A percentile compares a stretch with the other conserved stretches of the same genome.
phyloP scores from a whole-genome alignment of 1,140 invertebrate genomes.

The Hestina assimilis region DNA sequence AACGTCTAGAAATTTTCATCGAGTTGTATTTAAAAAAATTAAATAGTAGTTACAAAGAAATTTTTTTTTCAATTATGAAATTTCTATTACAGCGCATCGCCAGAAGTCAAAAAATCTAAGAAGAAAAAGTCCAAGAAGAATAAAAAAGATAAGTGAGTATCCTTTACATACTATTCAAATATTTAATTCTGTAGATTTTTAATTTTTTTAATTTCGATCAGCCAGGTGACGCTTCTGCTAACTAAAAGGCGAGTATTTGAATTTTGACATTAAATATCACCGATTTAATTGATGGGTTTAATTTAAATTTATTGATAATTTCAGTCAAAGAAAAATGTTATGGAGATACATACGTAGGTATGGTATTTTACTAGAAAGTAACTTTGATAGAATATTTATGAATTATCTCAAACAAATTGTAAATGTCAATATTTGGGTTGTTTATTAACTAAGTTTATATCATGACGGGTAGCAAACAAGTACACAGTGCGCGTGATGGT shows the following conservation, averaged over 20 bases:
- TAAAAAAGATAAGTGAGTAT: constrained; percentile 83
- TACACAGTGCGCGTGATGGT: too few species aligned
- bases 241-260: constrained; percentile 63
- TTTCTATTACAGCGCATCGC: constrained; percentile 78
- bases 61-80: too few species aligned
- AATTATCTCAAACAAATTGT: neutral
- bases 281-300: too few species aligned
- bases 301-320: constrained; percentile 38
- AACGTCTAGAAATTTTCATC: too few species aligned
- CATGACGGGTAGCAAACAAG: too few species aligned
- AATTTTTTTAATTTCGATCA: constrained; percentile 46
- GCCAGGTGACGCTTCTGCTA: constrained; percentile 63
- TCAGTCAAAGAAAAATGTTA: constrained; percentile 71
- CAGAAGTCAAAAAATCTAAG: constrained; percentile 82
- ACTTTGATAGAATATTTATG: neutral
- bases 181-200: constrained; percentile 31
- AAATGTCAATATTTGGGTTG: too few species aligned
- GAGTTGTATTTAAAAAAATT: too few species aligned
- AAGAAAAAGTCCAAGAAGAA: constrained; percentile 85
- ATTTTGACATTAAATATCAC: constrained; percentile 3
- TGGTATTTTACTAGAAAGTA: constrained; percentile 22
- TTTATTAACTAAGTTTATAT: too few species aligned
- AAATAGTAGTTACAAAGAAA: too few species aligned
- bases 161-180: constrained; percentile 13
- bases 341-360: constrained; percentile 68